Evolutionary conservation across 2,113 vertebrate species (phyloP).

Genomic region (Xenopus laevis): DNA sequence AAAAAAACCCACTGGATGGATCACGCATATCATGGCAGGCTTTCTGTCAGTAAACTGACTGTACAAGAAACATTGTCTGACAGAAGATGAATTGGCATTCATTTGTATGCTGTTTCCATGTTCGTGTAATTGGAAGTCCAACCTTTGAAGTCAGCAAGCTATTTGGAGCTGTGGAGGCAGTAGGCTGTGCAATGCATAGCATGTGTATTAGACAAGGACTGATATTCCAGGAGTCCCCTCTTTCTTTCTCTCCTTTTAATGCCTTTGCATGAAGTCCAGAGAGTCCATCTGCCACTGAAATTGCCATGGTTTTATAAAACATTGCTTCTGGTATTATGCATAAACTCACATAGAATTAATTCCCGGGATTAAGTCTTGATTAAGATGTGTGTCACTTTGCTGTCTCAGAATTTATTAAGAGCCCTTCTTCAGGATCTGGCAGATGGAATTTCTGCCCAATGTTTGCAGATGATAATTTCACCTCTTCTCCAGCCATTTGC

Average conservation of each 20-base stretch:
- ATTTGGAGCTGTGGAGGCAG: conserved; percentile 8
- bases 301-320: conserved; percentile 65
- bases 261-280: conserved; percentile 57
- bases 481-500: conserved; percentile 83
- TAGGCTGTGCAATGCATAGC: conserved; percentile 16
- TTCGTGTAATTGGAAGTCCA: conserved; percentile 17
- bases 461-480: conserved; percentile 94
- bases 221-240: conserved; percentile 48
- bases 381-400: conserved; percentile 97
- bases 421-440: conserved; percentile 75
- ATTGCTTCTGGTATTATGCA: conserved; percentile 83
- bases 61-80: conserved; percentile 12
- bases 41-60: neutral
- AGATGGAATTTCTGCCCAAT: conserved; percentile 89
- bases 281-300: conserved; percentile 61
- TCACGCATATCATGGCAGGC: neutral
- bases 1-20: too few relatives aligned
- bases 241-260: conserved; percentile 53
- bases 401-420: conserved; percentile 94
- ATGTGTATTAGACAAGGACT: conserved; percentile 30
- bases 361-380: conserved; percentile 93
- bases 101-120: conserved; percentile 44
- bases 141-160: conserved; percentile 51
- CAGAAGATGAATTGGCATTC: conserved; percentile 22
- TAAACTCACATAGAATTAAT: conserved; percentile 89